phyloP scores from a whole-genome alignment of 2,113 vertebrate genomes.

The Mystacornis crossleyi region DNA sequence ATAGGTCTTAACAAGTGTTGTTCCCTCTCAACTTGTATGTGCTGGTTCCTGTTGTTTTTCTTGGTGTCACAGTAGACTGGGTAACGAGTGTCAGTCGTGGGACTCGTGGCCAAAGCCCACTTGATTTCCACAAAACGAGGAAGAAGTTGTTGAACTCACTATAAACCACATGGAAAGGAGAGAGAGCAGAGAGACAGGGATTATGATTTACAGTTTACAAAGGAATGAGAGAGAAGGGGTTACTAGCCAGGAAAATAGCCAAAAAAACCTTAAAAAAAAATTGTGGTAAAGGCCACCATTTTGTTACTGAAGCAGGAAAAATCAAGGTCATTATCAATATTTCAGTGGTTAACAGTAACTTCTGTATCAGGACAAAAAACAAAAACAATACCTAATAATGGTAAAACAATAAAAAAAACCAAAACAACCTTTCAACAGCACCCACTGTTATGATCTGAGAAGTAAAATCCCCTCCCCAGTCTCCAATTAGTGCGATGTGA shows the following conservation, averaged over 20 bases:
- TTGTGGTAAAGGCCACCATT: background rate
- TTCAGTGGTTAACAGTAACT: fast-evolving
- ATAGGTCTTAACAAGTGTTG: background rate
- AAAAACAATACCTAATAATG: background rate
- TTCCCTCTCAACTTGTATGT: background rate
- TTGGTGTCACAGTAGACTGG: background rate
- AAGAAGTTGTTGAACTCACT: background rate
- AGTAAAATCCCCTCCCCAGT: background rate
- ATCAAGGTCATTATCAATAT: background rate
- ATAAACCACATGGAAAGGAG: background rate
- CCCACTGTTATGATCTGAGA: background rate
- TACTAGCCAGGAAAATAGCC: background rate
- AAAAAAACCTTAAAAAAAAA: fast-evolving
- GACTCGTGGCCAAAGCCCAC: background rate
- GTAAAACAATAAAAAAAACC: background rate
- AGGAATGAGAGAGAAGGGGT: background rate
- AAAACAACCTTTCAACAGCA: background rate
- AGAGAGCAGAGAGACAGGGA: background rate
- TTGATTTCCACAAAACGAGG: background rate
- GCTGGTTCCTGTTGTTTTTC: background rate
- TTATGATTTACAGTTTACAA: background rate
- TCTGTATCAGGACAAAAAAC: background rate
- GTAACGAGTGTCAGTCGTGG: background rate
- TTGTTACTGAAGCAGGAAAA: background rate
- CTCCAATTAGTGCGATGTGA: background rate